Conservation (phyloP, 2,113 vertebrate genomes). For the Aegithalos caudatus region DNA sequence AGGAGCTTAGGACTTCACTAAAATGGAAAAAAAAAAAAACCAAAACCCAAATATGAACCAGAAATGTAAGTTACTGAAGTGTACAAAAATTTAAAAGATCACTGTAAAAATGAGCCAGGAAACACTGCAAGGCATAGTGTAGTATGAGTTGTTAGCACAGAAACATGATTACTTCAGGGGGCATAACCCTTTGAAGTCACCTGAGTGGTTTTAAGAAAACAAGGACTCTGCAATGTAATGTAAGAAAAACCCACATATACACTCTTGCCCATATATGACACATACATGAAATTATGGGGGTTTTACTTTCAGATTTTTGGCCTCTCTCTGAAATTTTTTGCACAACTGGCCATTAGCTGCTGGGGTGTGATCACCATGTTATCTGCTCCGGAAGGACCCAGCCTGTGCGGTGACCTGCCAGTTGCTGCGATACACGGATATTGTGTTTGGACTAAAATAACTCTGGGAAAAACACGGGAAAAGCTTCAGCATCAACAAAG, state of each 20-base stretch:
- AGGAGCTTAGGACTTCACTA: conserved; percentile 81
- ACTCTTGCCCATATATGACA: neutral
- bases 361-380: neutral
- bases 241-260: neutral
- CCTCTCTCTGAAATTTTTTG: neutral
- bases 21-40: conserved; percentile 43
- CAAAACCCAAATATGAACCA: neutral
- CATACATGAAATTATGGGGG: neutral
- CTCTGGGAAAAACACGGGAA: neutral
- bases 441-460: neutral
- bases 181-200: neutral
- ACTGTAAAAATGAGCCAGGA: neutral
- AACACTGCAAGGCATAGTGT: neutral
- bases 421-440: neutral
- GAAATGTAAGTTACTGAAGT: neutral
- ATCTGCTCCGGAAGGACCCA: neutral
- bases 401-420: neutral
- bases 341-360: neutral
- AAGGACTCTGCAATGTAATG: neutral
- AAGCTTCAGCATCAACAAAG: conserved; percentile 30
- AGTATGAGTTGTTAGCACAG: neutral
- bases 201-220: neutral
- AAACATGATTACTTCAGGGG: neutral
- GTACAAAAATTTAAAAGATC: neutral
- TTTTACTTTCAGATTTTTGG: neutral